phyloP scores from a whole-genome alignment of 2,888 invertebrate genomes.

The Caenorhabditis afra region DNA sequence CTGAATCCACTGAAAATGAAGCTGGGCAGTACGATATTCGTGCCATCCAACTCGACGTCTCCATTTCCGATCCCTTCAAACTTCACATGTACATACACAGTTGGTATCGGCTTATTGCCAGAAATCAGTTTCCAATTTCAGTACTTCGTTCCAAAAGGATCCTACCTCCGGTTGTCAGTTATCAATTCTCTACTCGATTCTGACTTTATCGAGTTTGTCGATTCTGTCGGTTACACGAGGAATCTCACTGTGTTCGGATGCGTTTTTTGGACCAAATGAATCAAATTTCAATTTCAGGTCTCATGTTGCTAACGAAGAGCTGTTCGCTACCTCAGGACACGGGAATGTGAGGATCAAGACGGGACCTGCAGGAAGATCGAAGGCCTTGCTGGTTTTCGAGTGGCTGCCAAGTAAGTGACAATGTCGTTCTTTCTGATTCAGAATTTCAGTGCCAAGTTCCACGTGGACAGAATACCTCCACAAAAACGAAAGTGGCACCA shows the following conservation, averaged over 20 bases:
- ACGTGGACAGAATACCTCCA: constrained; percentile 4
- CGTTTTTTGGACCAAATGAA: not conserved
- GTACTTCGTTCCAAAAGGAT: constrained; percentile 33
- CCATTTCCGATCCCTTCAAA: constrained; percentile 36
- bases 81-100: constrained; percentile 43
- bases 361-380: constrained; percentile 34
- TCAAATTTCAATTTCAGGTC: constrained; percentile 11
- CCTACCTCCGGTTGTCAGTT: constrained; percentile 34
- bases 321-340: constrained; percentile 38
- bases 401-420: constrained; percentile 34
- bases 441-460: constrained; percentile 35
- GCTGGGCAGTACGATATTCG: constrained; percentile 22
- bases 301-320: constrained; percentile 41
- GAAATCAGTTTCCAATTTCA: not conserved
- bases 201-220: constrained; percentile 45
- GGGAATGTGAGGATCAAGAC: constrained; percentile 25
- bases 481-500: constrained; percentile 40
- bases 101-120: not conserved
- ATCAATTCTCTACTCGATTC: constrained; percentile 36
- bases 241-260: constrained; percentile 39
- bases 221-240: constrained; percentile 39
- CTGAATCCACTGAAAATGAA: constrained; percentile 24
- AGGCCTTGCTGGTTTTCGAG: constrained; percentile 40
- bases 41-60: constrained; percentile 41
- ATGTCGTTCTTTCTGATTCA: not conserved